Conservation (phyloP, 2,888 invertebrate species). For the Melikaiella ostensackeni region DNA sequence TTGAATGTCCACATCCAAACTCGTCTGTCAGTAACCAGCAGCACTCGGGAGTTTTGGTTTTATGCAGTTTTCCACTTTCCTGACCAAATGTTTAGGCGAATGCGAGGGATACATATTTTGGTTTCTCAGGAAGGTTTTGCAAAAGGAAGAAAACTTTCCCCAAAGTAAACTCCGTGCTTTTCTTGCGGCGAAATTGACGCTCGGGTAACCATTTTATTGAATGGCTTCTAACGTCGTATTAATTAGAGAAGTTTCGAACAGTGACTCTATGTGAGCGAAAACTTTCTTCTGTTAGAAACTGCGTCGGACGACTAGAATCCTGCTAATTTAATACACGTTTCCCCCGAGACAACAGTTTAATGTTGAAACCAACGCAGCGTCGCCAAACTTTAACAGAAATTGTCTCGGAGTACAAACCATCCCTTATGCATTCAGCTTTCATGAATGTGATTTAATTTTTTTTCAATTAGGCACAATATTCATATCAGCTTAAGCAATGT, state of each 20-base stretch:
- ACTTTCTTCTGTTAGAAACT: slow-evolving; percentile 32
- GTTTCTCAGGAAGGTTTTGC: background rate
- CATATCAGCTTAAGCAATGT: too few relatives aligned
- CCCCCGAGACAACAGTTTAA: slow-evolving; percentile 44
- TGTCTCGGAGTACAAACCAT: slow-evolving; percentile 24
- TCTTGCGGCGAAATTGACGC: slow-evolving; percentile 48
- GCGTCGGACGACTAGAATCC: slow-evolving; percentile 41
- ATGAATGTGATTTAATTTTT: slow-evolving; percentile 5
- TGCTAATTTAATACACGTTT: slow-evolving; percentile 42
- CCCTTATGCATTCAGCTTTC: background rate
- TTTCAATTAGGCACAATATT: background rate
- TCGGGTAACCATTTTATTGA: slow-evolving; percentile 53
- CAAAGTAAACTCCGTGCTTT: slow-evolving; percentile 16
- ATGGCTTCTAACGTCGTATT: slow-evolving; percentile 52
- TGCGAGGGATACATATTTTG: too few relatives aligned
- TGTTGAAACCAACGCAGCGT: slow-evolving; percentile 24
- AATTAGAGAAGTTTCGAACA: slow-evolving; percentile 55
- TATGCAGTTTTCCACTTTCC: too few relatives aligned
- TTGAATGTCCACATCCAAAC: too few relatives aligned
- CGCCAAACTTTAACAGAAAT: slow-evolving; percentile 21
- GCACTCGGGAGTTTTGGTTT: too few relatives aligned
- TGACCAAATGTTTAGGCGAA: too few relatives aligned
- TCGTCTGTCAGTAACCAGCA: too few relatives aligned
- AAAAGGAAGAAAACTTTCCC: slow-evolving; percentile 24
- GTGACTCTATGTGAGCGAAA: slow-evolving; percentile 50